phyloP scores from a whole-genome alignment of 2,113 vertebrate genomes.

The Egretta garzetta region DNA sequence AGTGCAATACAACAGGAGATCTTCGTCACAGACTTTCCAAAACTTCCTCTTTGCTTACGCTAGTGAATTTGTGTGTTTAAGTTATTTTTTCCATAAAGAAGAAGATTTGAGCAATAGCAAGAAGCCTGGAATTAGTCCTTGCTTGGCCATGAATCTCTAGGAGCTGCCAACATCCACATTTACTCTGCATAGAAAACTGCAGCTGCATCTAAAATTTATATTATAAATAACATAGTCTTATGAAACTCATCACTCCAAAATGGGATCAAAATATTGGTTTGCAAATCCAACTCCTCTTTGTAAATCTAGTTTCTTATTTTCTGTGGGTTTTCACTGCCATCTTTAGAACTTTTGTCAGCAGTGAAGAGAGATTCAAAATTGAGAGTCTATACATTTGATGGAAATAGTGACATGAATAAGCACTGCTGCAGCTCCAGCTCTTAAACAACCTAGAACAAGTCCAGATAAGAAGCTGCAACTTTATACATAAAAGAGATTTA shows the following conservation, averaged over 20 bases:
- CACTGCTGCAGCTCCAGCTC: background rate
- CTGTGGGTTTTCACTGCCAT: background rate
- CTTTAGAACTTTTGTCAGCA: background rate
- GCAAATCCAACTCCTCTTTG: background rate
- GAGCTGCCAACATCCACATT: background rate
- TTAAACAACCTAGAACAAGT: background rate
- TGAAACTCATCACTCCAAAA: background rate
- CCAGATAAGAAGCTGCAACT: background rate
- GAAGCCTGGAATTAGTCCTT: background rate
- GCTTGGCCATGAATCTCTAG: background rate
- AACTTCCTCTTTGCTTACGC: conserved; percentile 19
- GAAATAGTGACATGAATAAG: background rate
- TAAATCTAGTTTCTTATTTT: background rate
- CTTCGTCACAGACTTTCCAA: conserved; percentile 15
- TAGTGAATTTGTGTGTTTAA: background rate
- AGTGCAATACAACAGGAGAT: background rate
- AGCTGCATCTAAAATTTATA: background rate
- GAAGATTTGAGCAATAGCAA: conserved; percentile 12
- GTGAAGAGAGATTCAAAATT: background rate
- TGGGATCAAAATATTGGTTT: background rate
- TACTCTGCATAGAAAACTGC: background rate
- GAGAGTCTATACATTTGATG: background rate
- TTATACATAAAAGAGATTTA: background rate
- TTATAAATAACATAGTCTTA: background rate
- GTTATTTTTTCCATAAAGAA: conserved; percentile 19